Base-by-base conservation (phyloP, 1,140 invertebrate genomes). In the Myzus persicae region DNA sequence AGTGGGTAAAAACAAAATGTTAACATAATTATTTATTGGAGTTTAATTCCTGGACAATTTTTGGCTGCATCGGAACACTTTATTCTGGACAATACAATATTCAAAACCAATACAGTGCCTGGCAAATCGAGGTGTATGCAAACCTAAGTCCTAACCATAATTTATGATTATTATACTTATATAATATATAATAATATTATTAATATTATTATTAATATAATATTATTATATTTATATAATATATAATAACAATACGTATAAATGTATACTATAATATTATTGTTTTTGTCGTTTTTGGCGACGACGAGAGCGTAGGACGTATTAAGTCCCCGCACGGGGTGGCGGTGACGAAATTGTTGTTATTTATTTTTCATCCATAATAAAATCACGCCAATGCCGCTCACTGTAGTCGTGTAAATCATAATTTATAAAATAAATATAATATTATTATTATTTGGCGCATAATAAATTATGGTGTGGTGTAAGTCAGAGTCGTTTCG, bases 401-500 rank as follows among this genome's bases (percentile, higher is more conserved):
- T 26, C 26, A 11, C 3, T 44, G 42, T 6, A 84, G 36, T 84
- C 82, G 59, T n/a, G 59, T 76, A n/a, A 42, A 40, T 22, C 85
- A n/a, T 46, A 46, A 88, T n/a, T n/a, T n/a, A n/a, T n/a, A n/a
- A n/a, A n/a, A n/a, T 88, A 89, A 20, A 38, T 87, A 54, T 38
- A 38, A 7, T 51, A 38, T 51, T 31, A 67, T 76, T 76, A 76
- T 76, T 76, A 76, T n/a, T 76, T n/a, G 14, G 59, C 31, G 4
- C 0, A 51, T 40, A 54, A 54, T 38, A 54, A n/a, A 46, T 87
- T 36, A 87, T 46, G 36, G 46, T 46, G 31, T 1, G 20, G 46
- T 20, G n/a, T 31, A 90, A 42, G 26, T 42, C 51, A 38, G 51
- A 67, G 89, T 59, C 38, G 40, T 67, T 90, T 90, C 89, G 89